Evolutionary conservation across 2,888 invertebrate genomes (phyloP).

Genomic region (Zhengitettix transpicula): DNA sequence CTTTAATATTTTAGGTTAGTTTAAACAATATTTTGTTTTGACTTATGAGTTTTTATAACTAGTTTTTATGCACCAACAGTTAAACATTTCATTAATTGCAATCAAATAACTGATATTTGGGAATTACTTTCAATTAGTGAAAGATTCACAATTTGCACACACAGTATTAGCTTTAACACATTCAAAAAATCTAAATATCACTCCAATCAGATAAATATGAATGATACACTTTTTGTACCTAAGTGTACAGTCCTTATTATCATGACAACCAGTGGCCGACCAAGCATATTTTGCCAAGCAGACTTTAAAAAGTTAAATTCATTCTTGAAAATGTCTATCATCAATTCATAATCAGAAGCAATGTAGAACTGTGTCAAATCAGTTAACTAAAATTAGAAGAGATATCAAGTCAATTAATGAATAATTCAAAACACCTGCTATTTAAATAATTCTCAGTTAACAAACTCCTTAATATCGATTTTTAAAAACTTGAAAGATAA

Average conservation of each 20-base stretch:
- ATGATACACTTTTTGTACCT: constrained; percentile 39
- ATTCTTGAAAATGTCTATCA: constrained; percentile 93
- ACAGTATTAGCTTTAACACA: too few species aligned
- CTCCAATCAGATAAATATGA: too few species aligned
- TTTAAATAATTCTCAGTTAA: constrained; percentile 1
- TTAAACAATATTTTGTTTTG: too few species aligned
- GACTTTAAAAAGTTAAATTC: constrained; percentile 96
- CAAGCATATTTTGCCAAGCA: constrained; percentile 95
- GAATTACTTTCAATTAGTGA: too few species aligned
- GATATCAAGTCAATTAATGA: constrained; percentile 6
- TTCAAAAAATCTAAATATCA: too few species aligned
- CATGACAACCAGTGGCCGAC: constrained; percentile 88
- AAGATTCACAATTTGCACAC: too few species aligned
- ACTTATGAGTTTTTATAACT: too few species aligned
- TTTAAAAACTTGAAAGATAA: not conserved
- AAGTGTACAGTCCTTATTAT: constrained; percentile 73
- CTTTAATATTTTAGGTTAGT: too few species aligned
- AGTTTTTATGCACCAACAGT: too few species aligned
- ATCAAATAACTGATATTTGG: too few species aligned
- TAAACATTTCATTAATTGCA: too few species aligned
- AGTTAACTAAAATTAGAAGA: constrained; percentile 64
- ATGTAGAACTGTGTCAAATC: constrained; percentile 97
- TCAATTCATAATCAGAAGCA: constrained; percentile 92
- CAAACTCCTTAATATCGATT: not conserved
- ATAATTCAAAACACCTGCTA: not conserved